These are phyloP conservation scores for Loxodonta africana DNA, from an alignment of 2,113 vertebrate genomes.

Conservation along the genomic window DNA sequence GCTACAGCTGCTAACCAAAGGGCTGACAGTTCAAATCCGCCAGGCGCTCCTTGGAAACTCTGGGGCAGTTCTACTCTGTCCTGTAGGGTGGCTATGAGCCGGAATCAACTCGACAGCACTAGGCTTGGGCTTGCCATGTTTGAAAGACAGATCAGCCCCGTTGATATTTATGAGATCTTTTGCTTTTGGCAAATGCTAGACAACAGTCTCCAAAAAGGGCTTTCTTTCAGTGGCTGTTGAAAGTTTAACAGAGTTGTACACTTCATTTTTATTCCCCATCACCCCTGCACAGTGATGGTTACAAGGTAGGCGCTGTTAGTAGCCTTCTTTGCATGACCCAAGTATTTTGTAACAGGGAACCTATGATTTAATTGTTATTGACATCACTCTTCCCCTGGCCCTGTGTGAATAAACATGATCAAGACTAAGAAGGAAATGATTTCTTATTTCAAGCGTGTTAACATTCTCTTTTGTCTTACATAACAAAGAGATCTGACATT, in stretches of 20 bases:
- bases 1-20: too few relatives aligned
- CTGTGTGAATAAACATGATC: not conserved
- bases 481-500: not conserved
- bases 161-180: not conserved
- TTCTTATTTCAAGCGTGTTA: not conserved
- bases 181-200: slow-evolving; percentile 4
- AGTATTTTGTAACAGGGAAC: not conserved
- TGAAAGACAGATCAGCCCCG: not conserved
- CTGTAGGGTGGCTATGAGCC: too few relatives aligned
- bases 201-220: not conserved
- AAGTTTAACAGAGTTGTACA: not conserved
- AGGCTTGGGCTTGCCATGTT: not conserved
- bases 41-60: too few relatives aligned
- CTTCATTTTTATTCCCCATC: not conserved
- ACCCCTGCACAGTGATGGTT: not conserved
- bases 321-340: not conserved
- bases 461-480: not conserved
- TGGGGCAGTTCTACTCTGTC: too few relatives aligned
- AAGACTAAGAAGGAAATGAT: not conserved
- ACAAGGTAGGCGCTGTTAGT: not conserved
- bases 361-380: not conserved
- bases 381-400: not conserved
- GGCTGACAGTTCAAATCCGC: too few relatives aligned
- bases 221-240: not conserved
- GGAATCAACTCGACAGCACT: too few relatives aligned